Base-by-base conservation (phyloP, 2,888 invertebrate species). In the Conops quadrifasciatus region DNA sequence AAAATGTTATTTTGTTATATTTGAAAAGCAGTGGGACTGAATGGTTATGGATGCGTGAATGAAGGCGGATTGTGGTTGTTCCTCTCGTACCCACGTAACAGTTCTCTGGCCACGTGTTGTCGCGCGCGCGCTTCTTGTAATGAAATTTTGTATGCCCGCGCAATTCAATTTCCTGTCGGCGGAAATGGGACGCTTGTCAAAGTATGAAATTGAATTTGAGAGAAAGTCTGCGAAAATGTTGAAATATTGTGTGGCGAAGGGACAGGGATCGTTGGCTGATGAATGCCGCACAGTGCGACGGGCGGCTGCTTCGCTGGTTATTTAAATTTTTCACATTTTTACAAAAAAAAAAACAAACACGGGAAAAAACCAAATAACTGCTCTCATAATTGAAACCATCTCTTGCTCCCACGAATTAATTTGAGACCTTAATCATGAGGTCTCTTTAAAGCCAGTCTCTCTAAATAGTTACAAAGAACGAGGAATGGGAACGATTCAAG, bases 121-220 rank as follows among this genome's bases (percentile, higher is more conserved):
- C 67, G 51, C 68, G 69, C 71, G 71, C 73, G 36, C 62, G 65
- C 79, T 74, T 79, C 78, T 19, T 9, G 77, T 79, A 81, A 82
- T 82, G 82, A 80, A 82, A 82, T 82, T 82, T 82, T 81, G 82
- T 82, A 81, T 82, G 82, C 77, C 81, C 80, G 79, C 80, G 81
- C 81, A 82, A 82, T 82, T 82, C 82, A 82, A 82, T 82, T 82
- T 82, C 82, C 82, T 81, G 82, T 76, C 77, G 77, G 74, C 82
- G 82, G 82, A 82, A 82, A 81, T 79, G 78, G 75, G 75, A 76
- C 74, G 76, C 75, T 77, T 76, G 75, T 75, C 76, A 75, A 76
- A 75, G 74, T 59, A 56, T 49, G 59, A 51, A 68, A 49, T 60
- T 60, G 49, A 68, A 60, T 49, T 60, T 68, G 60, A 58, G 9